Evolutionary conservation across 2,113 vertebrate genomes (phyloP).

Genomic region (Baryphthengus martii): DNA sequence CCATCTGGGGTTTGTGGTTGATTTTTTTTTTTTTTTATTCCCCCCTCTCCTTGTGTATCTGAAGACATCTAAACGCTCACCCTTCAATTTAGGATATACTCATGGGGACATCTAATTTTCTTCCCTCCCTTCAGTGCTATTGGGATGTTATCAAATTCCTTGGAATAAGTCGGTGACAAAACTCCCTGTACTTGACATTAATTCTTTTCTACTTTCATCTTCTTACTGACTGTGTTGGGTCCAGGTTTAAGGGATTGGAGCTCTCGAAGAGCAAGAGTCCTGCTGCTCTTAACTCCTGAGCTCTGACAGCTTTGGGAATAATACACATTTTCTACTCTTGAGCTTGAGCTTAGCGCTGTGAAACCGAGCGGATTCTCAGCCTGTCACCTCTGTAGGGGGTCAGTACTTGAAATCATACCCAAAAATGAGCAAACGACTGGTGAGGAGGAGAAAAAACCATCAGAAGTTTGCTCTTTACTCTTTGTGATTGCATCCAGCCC

Average conservation of each 20-base stretch:
- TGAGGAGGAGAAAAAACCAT: not conserved
- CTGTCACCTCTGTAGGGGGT: not conserved
- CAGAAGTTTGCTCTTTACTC: not conserved
- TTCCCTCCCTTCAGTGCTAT: not conserved
- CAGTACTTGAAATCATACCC: not conserved
- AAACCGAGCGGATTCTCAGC: not conserved
- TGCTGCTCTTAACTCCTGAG: not conserved
- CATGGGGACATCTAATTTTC: not conserved
- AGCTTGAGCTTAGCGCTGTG: not conserved
- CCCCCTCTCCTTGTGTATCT: not conserved
- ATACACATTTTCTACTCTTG: fast-evolving
- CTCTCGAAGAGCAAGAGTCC: not conserved
- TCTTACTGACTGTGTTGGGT: not conserved
- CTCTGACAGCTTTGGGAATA: not conserved
- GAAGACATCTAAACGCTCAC: not conserved
- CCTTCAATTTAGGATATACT: not conserved
- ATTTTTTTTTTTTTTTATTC: not conserved
- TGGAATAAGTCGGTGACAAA: not conserved
- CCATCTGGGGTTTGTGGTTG: not conserved
- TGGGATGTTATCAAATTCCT: not conserved
- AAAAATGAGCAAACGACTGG: not conserved
- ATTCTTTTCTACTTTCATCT: not conserved
- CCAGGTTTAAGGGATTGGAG: not conserved
- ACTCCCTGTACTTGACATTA: not conserved
- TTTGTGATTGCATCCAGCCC: not conserved